Conservation (phyloP, 2,113 vertebrate species). For the Lophochroa leadbeateri region DNA sequence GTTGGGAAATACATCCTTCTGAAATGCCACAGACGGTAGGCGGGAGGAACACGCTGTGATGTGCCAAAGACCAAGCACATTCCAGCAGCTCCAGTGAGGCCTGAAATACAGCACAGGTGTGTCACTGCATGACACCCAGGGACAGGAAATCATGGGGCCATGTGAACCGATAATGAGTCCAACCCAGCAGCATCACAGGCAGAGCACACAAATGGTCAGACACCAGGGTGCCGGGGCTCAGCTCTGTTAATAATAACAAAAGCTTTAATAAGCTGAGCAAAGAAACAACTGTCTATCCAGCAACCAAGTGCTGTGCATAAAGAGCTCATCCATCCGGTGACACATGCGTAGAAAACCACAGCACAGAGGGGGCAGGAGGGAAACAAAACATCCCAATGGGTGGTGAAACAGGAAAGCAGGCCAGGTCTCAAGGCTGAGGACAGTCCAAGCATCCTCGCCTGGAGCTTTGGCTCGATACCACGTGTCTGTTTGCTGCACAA, state of each 20-base stretch:
- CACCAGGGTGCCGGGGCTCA: neutral
- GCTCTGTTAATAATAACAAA: neutral
- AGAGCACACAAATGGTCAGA: constrained; percentile 46
- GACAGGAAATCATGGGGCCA: constrained; percentile 31
- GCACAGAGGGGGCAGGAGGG: neutral
- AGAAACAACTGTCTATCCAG: neutral
- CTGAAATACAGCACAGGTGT: constrained; percentile 37
- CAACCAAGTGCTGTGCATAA: neutral
- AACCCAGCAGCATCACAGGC: neutral
- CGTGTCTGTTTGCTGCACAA: fast-evolving
- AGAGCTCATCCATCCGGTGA: neutral
- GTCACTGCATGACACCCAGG: neutral
- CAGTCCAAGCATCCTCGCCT: neutral
- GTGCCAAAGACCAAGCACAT: neutral
- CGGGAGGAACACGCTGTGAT: neutral
- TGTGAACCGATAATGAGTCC: neutral
- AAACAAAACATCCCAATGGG: neutral
- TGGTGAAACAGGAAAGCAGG: neutral
- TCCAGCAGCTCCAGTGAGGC: neutral
- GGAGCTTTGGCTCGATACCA: neutral
- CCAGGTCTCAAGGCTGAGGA: neutral
- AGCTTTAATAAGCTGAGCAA: neutral
- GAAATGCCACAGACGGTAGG: neutral
- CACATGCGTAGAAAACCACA: neutral
- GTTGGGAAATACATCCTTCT: neutral